A percentile compares a stretch with the other conserved stretches of the same genome.
Conservation (phyloP, 2,797 vertebrate species). For the Enoplosus armatus region DNA sequence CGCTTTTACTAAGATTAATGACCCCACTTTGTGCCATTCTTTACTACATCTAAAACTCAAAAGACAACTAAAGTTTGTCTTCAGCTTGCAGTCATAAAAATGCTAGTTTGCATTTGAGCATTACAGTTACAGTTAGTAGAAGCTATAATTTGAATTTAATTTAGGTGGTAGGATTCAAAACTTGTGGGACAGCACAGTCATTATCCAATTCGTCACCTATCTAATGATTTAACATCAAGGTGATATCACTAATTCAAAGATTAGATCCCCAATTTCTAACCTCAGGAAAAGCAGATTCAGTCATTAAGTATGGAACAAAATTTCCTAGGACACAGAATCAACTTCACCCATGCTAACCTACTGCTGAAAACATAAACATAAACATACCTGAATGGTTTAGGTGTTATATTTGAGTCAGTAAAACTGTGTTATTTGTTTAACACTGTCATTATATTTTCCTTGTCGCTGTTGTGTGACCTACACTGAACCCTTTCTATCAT, state of each 20-base stretch:
- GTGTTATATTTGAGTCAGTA: slow-evolving; percentile 1
- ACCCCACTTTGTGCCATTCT: background rate
- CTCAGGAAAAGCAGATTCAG: background rate
- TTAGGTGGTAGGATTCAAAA: background rate
- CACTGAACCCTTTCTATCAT: slow-evolving; percentile 23
- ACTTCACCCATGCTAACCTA: background rate
- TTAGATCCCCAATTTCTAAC: background rate
- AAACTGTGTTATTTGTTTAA: slow-evolving; percentile 5
- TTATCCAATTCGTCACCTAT: background rate
- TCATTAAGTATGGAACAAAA: background rate
- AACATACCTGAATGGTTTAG: slow-evolving; percentile 8
- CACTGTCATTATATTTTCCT: background rate
- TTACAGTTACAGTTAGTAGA: background rate
- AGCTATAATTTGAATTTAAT: background rate
- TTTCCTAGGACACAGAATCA: background rate
- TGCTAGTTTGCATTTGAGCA: background rate
- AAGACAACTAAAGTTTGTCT: background rate
- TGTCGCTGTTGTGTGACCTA: background rate
- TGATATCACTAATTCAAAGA: background rate
- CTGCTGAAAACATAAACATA: background rate
- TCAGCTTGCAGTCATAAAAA: background rate
- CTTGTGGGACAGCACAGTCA: background rate
- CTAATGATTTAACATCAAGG: background rate
- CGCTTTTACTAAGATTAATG: background rate
- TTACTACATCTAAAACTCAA: background rate